Conservation (phyloP, 2,797 vertebrate genomes). For the Myioborus melanocephalus region DNA sequence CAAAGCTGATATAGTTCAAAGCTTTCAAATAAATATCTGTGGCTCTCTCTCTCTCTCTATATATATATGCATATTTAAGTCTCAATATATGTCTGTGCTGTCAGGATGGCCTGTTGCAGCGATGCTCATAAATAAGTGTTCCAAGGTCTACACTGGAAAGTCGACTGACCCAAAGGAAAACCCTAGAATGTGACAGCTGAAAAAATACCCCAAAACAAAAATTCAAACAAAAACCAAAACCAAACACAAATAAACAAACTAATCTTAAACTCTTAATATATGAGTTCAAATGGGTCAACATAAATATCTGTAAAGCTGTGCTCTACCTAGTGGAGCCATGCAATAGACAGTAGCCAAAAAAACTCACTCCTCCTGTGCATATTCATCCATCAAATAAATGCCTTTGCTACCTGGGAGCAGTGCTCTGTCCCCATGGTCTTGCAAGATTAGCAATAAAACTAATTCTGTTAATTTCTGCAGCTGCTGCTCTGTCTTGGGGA, state of each 20-base stretch:
- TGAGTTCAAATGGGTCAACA: not conserved
- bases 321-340: not conserved
- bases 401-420: not conserved
- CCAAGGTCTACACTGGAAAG: not conserved
- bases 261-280: not conserved
- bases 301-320: not conserved
- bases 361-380: not conserved
- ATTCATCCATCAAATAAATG: not conserved
- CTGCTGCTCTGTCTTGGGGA: not conserved
- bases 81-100: not conserved
- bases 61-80: not conserved
- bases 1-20: not conserved
- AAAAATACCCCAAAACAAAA: not conserved
- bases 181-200: fast-evolving
- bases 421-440: not conserved
- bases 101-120: not conserved
- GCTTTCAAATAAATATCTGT: not conserved
- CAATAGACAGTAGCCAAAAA: not conserved
- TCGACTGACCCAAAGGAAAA: not conserved
- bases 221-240: not conserved
- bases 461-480: not conserved
- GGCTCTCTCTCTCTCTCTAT: not conserved
- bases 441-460: not conserved
- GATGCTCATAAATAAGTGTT: not conserved
- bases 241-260: not conserved